Evolutionary conservation across 92 coral and sea anemone species (phyloP).

Genomic region (Porites cylindrica): DNA sequence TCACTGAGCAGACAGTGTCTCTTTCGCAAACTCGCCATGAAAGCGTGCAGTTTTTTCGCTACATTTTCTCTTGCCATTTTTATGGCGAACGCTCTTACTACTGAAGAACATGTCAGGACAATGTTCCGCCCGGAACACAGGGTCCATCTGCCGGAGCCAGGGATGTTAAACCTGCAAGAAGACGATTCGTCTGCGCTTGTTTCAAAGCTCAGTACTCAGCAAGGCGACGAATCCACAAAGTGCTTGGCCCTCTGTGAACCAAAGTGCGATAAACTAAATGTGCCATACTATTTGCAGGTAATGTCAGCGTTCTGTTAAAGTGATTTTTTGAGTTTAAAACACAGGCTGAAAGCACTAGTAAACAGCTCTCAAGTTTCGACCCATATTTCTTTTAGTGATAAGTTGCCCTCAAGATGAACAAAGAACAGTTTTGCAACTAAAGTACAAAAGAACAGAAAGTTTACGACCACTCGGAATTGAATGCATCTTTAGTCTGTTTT

Average conservation of each 20-base stretch:
- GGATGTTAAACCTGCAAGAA: neutral
- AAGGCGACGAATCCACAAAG: constrained; percentile 8
- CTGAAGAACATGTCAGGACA: constrained; percentile 12
- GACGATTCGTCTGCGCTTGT: neutral
- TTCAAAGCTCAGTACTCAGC: neutral
- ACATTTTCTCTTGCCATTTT: constrained; percentile 20
- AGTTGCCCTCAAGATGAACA: too few species aligned
- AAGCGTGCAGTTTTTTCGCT: neutral
- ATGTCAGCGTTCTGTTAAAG: neutral
- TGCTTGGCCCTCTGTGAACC: constrained; percentile 13
- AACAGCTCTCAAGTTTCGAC: neutral
- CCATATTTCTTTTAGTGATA: too few species aligned
- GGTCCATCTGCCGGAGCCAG: neutral
- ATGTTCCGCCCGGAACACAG: constrained; percentile 10
- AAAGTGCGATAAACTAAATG: neutral
- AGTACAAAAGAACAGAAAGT: too few species aligned
- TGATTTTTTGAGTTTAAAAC: too few species aligned
- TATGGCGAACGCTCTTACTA: neutral
- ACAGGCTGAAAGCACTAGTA: neutral
- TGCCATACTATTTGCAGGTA: neutral
- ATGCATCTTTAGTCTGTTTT: neutral
- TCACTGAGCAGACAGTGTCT: neutral
- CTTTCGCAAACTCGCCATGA: neutral
- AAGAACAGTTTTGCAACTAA: neutral
- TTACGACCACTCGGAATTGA: neutral